phyloP scores from a whole-genome alignment of 35 echinoderm and acorn worm species.

The Patiria miniata region DNA sequence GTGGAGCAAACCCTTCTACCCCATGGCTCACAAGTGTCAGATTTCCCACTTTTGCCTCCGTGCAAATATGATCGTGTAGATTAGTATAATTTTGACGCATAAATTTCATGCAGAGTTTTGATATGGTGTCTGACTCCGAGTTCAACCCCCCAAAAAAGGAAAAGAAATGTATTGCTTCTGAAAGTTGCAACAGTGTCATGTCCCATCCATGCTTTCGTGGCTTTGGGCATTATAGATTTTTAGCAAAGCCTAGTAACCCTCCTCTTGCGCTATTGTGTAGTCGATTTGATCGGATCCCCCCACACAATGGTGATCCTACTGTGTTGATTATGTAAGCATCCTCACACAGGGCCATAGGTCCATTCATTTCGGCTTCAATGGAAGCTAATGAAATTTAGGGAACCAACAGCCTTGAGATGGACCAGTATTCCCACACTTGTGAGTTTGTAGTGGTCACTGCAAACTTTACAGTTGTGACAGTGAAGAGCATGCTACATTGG shows the following conservation, averaged over 20 bases:
- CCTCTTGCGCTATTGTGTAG: conserved; percentile 3
- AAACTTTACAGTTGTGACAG: no score
- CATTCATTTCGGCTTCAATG: background rate
- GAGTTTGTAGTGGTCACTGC: no score
- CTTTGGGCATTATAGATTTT: conserved; percentile 1
- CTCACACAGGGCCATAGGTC: conserved; percentile 4
- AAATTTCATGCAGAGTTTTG: conserved; percentile 18
- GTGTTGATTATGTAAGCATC: conserved; percentile 12
- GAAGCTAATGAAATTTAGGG: conserved; percentile 23
- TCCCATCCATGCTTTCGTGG: background rate
- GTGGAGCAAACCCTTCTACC: background rate
- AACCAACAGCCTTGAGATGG: background rate
- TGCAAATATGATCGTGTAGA: conserved; percentile 15
- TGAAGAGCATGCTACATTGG: no score
- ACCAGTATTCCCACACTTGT: no score
- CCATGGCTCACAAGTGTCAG: conserved; percentile 15
- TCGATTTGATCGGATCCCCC: background rate
- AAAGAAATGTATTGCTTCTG: background rate
- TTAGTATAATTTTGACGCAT: background rate
- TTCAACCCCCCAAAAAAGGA: no score
- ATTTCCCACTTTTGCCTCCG: background rate
- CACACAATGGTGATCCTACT: background rate
- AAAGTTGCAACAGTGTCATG: background rate
- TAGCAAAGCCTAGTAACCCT: background rate
- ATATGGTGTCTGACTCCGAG: background rate